Base-by-base conservation (phyloP, 30 jellyfish, hydroid and myxozoan species). In the Hydractinia echinata region DNA sequence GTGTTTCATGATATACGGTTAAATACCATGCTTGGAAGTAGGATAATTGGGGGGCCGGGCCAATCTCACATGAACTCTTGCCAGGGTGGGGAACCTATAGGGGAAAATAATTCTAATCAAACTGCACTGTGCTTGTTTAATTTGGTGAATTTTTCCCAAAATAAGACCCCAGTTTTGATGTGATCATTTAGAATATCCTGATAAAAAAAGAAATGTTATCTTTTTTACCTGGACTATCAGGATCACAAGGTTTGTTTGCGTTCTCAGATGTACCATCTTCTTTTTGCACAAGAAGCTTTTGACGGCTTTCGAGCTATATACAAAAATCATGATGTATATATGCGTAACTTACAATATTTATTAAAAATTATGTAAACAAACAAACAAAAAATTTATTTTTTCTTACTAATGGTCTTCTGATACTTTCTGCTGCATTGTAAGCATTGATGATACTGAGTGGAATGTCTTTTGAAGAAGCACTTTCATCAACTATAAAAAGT, bases 361-460 rank as follows among this genome's bases (percentile, higher is more conserved):
- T 13, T 64, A 64, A 64, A 64, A 74, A 74, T 67, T 4, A 49
- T 74, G 8, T 55, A 7, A 10, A 18, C 8, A 72, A 72, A 30
- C 44, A 30, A 30, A 30, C 44, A 30, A 30, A 1, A 30, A 2
- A 30, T 30, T 30, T n/a, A n/a, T n/a, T 30, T 30, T 0, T 30
- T 2, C 44, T 72, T 21, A 93, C 99, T 85, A 93, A 72, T 14
- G 83, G 76, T 72, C 96, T 83, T 70, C 99, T 73, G 62, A 88
- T 83, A 53, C 61, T 78, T 51, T 93, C 96, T 7, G 99, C 99
- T 0, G 94, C 89, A 14, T 79, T 76, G 81, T 88, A 93, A 44
- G 99, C 99, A 6, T 86, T 83, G 83, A 87, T 54, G 67, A 93
- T 55, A 55, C 93, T 77, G 5, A 89, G 51, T 8, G 99, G 97